Evolutionary conservation across 2,797 vertebrate species (phyloP), one percentile per base, ranked within the genome.

Genomic region (Gadopsis marmoratus): DNA sequence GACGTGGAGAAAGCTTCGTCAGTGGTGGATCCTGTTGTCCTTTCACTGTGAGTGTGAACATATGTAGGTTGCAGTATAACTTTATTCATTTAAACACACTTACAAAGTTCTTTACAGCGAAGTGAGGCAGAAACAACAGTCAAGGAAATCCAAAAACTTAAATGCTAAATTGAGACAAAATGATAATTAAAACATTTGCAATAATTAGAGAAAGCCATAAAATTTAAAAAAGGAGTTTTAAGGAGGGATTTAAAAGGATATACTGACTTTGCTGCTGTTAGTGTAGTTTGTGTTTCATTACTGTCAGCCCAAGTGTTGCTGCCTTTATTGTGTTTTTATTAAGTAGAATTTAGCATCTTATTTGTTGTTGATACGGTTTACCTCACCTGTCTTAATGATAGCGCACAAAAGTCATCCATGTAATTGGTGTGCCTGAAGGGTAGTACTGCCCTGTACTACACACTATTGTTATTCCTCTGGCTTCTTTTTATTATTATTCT

Each of bases 21-120:
- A 17, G 51, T 95, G 39, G 97, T 97, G 63, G 97, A 99, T 88
- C 98, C 98, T 19, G 95, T 97, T 39, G 90, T 97, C 17, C 91
- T 98, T 58, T 99, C 98, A 51, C 95, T 97, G 98, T 99, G 96
- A 96, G 97, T 94, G 54, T 12, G 35, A 0, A 37, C 14, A 4
- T 5, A 47, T 23, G 17, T 1, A n/a, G 10, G 13, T 9, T 21
- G 39, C 55, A 19, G 19, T 7, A 17, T 35, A 31, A 14, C 0
- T 60, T 7, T 5, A 29, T 71, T 14, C 6, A 41, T 54, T 54
- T 11, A 47, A 26, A 31, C 21, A 17, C 1, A 14, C 43, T 71
- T 31, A 41, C 5, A 26, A 35, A 56, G 26, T 17, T 55, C 14
- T 21, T 39, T 17, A 53, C n/a, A 17, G 14, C 39, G 0, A 51